Evolutionary conservation across 2,113 vertebrate genomes (phyloP), one percentile per base, ranked within the genome.

Genomic region (Panthera uncia): DNA sequence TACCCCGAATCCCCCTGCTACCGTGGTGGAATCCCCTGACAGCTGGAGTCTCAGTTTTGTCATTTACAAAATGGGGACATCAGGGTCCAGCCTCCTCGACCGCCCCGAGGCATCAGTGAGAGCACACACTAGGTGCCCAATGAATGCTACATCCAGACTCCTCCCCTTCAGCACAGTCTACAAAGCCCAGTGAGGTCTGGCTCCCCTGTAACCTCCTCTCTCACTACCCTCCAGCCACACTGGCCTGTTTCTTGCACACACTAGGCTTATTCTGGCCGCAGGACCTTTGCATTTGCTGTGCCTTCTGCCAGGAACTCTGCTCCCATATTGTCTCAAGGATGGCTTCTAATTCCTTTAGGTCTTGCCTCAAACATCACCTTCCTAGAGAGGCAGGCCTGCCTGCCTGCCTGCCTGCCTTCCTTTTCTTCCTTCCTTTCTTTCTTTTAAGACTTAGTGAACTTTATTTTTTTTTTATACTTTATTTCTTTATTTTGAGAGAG

Each of bases 1-100:
- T 27, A 57, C 25, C n/a, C 52, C 0, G 29, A 63, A 31, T 38
- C 29, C 2, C 31, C 9, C 3, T 0, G 11, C 27, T 23, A 16
- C 0, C 8, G 36, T 27, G 19, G 14, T 25, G 12, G 52, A 76
- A 48, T 52, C 27, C 13, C 52, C 18, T 5, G 9, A 48, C 69
- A 33, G 33, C 52, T 25, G 38, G 45, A 66, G 48, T 48, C 63
- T 90, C 83, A 48, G 29, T 61, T 45, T 95, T 68, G 66, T 80
- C 65, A 68, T 45, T 18, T 33, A 18, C 61, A 83, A 80, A 25
- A 74, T 29, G 16, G 9, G 63, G 73, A 66, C 4, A 1, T 23
- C 27, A 89, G 88, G 9, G 48, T 27, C 5, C 13, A n/a, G 38
- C 8, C 21, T 14, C 52, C 45, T 27, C 31, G 66, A 57, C 23